Evolutionary conservation across 2,888 invertebrate species (phyloP).

Genomic region (Agriopis marginaria): DNA sequence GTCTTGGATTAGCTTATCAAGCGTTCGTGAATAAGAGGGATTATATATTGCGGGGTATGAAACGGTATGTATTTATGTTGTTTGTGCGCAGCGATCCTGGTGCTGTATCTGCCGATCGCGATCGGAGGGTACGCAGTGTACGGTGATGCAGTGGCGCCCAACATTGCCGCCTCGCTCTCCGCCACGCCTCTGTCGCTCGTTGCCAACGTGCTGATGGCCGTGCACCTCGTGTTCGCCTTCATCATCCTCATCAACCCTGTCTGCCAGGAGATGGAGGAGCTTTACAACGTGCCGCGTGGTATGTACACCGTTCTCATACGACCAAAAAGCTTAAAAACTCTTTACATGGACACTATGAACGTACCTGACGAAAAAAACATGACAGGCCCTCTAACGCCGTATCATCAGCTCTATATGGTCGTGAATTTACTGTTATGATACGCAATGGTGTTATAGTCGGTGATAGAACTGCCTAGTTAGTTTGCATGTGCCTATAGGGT

Average conservation of each 20-base stretch:
- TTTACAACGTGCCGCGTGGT: constrained; percentile 88
- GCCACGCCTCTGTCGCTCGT: constrained; percentile 83
- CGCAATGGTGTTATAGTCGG: too few relatives aligned
- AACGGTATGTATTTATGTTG: neutral
- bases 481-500: too few relatives aligned
- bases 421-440: too few relatives aligned
- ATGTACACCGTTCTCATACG: constrained; percentile 41
- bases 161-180: constrained; percentile 85
- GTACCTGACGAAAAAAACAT: too few relatives aligned
- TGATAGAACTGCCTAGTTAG: too few relatives aligned
- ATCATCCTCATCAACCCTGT: constrained; percentile 90
- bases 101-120: constrained; percentile 87
- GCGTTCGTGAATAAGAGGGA: too few relatives aligned
- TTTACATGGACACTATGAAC: too few relatives aligned
- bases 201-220: constrained; percentile 87
- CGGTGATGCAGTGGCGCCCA: constrained; percentile 86
- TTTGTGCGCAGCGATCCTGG: constrained; percentile 78
- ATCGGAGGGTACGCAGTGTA: constrained; percentile 88
- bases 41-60: too few relatives aligned
- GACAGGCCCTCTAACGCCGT: too few relatives aligned
- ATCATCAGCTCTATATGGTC: too few relatives aligned
- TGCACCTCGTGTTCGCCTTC: constrained; percentile 89
- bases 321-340: too few relatives aligned
- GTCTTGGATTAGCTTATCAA: too few relatives aligned
- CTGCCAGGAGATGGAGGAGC: constrained; percentile 89